phyloP scores from a whole-genome alignment of 2,797 vertebrate genomes.

The Argentina silus region DNA sequence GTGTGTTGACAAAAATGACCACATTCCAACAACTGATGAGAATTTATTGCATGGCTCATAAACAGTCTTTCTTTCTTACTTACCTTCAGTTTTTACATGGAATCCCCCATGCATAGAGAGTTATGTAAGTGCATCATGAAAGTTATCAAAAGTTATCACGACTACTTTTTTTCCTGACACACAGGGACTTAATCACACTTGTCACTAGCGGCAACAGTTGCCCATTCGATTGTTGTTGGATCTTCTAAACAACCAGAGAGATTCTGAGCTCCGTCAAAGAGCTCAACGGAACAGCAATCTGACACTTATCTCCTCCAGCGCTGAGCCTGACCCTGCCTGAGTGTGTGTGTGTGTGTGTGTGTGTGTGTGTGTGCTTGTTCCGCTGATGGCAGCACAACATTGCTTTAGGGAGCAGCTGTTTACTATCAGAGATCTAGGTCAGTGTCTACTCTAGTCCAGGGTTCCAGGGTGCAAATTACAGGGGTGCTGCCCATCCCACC shows the following conservation, averaged over 20 bases:
- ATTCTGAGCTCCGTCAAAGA: constrained; percentile 74
- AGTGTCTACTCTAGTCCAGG: constrained; percentile 32
- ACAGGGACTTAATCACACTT: too few species aligned
- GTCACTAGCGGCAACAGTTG: constrained; percentile 41
- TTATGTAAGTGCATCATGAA: background rate
- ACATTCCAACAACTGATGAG: too few species aligned
- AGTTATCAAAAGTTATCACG: too few species aligned
- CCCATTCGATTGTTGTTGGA: constrained; percentile 60
- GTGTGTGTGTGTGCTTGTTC: constrained; percentile 55
- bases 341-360: too few species aligned
- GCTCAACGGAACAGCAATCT: constrained; percentile 77
- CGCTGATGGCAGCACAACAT: constrained; percentile 79
- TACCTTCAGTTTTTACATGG: too few species aligned
- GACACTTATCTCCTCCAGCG: constrained; percentile 82
- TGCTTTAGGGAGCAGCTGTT: constrained; percentile 80
- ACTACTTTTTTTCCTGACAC: too few species aligned
- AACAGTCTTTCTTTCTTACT: too few species aligned
- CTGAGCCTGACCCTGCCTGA: background rate
- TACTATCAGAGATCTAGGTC: constrained; percentile 90
- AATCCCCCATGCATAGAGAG: too few species aligned
- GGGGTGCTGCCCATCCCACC: too few species aligned
- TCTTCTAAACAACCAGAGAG: constrained; percentile 71
- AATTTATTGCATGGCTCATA: too few species aligned
- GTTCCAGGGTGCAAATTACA: too few species aligned
- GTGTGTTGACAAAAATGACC: too few species aligned